Percentiles rank a stretch among this genome's conserved stretches.
phyloP scores from a whole-genome alignment of 2,888 invertebrate species.

The Leucophenga montana region DNA sequence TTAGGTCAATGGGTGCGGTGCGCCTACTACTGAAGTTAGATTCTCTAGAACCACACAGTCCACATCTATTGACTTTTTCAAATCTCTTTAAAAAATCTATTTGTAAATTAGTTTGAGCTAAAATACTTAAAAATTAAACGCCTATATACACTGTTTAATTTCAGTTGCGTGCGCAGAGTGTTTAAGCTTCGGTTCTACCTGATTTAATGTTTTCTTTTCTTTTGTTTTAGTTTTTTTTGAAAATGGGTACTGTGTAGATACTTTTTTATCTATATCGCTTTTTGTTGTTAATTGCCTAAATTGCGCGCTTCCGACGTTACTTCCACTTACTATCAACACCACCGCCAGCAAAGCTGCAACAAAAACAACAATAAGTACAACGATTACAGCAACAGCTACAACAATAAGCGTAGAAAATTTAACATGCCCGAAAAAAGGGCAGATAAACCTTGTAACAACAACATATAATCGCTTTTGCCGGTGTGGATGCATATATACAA shows the following conservation, averaged over 20 bases:
- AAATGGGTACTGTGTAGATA: no score
- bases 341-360: neutral
- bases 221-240: neutral
- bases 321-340: neutral
- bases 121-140: no score
- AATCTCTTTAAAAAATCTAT: no score
- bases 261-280: constrained; percentile 42
- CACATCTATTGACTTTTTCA: no score
- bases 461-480: constrained; percentile 54
- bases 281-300: constrained; percentile 56
- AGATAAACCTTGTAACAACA: constrained; percentile 51
- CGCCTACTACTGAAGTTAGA: no score
- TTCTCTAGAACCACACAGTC: no score
- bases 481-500: constrained; percentile 38
- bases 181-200: no score
- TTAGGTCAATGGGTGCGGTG: no score
- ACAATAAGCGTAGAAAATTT: neutral
- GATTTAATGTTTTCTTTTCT: neutral
- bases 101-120: no score
- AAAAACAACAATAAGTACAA: neutral
- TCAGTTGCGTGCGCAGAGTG: no score
- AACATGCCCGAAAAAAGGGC: constrained; percentile 15
- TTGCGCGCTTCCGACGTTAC: neutral
- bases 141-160: no score
- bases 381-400: neutral